A percentile compares a stretch with the other conserved stretches of the same genome.
Evolutionary conservation across 2,113 vertebrate genomes (phyloP).

Genomic region (Phrynosoma platyrhinos): DNA sequence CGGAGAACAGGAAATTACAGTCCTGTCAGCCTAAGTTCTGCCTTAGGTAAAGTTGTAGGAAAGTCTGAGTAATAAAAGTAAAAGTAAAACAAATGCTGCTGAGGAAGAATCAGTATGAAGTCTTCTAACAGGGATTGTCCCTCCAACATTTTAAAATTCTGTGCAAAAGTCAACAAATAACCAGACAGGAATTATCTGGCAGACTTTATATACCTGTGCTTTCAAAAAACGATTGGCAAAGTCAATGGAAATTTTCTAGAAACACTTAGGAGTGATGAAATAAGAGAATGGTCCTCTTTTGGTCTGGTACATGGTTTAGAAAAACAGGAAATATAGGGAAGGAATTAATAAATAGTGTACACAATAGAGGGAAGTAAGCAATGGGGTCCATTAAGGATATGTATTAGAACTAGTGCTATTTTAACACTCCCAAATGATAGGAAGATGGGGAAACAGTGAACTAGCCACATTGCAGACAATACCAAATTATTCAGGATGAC

Average conservation of each 20-base stretch:
- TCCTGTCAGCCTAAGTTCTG: neutral
- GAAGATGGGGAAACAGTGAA: neutral
- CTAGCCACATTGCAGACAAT: neutral
- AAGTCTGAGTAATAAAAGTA: neutral
- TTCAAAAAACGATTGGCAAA: neutral
- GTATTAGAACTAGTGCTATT: neutral
- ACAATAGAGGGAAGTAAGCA: slow-evolving; percentile 5
- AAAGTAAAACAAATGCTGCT: neutral
- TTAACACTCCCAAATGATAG: neutral
- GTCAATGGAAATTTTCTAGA: neutral
- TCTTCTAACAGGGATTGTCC: neutral
- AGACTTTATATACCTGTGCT: neutral
- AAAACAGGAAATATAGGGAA: neutral
- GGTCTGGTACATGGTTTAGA: neutral
- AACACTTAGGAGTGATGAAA: slow-evolving; percentile 7
- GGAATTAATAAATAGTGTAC: neutral
- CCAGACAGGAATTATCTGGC: neutral
- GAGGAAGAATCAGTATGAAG: neutral
- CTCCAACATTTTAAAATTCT: neutral
- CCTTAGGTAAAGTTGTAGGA: neutral
- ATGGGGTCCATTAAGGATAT: neutral
- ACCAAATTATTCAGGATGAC: neutral
- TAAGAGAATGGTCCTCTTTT: neutral
- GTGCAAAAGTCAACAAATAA: neutral
- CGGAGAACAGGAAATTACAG: neutral